Conservation (phyloP, 2,113 vertebrate genomes). For the Malaclemys terrapin region DNA sequence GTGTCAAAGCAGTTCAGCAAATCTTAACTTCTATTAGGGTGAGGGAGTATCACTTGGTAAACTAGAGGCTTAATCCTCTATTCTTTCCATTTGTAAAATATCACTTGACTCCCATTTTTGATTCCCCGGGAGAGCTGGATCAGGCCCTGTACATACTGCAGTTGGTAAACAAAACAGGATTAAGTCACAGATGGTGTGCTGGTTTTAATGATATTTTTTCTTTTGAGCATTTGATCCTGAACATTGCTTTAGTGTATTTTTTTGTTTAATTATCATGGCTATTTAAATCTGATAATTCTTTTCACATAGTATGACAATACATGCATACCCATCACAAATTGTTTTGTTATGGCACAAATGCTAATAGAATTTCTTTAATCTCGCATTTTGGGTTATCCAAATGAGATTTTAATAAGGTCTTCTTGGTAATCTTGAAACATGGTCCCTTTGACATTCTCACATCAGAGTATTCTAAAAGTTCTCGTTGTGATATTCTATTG, state of each 20-base stretch:
- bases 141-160: rapidly evolving
- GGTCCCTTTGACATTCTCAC: not conserved
- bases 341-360: not conserved
- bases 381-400: not conserved
- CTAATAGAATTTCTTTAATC: conserved; percentile 4
- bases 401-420: not conserved
- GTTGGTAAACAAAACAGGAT: not conserved
- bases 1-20: not conserved
- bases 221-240: not conserved
- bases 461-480: not conserved
- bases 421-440: not conserved
- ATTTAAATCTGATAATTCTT: not conserved
- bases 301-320: not conserved
- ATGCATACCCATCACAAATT: not conserved
- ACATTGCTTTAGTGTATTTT: not conserved
- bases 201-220: not conserved
- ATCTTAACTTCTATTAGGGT: not conserved
- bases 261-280: not conserved
- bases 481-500: not conserved
- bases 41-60: not conserved
- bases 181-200: conserved; percentile 71
- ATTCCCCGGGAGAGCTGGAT: rapidly evolving
- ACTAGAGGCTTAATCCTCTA: rapidly evolving
- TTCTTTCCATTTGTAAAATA: rapidly evolving
- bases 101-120: rapidly evolving